phyloP scores from a whole-genome alignment of 2,888 invertebrate genomes.

The Cephus runcator region DNA sequence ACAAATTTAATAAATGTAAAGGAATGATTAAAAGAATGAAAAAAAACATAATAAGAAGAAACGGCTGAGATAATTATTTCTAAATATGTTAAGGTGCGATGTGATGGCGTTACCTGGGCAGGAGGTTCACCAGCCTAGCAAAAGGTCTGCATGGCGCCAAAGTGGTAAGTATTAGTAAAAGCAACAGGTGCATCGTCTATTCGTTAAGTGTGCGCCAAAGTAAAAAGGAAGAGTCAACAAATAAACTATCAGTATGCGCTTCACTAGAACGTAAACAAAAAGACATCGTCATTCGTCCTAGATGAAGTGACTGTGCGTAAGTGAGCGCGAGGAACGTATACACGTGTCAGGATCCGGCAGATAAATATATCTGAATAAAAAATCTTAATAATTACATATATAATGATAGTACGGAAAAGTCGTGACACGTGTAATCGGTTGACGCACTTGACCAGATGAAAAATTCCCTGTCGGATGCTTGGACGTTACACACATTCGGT shows the following conservation, averaged over 20 bases:
- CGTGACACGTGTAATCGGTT: background rate
- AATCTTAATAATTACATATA: background rate
- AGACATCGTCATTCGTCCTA: background rate
- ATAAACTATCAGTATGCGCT: slow-evolving; percentile 2
- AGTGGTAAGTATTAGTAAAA: slow-evolving; percentile 63
- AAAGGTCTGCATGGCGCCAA: slow-evolving; percentile 77
- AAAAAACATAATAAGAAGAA: background rate
- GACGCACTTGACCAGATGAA: background rate
- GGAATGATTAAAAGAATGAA: background rate
- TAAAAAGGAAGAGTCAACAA: slow-evolving; percentile 14
- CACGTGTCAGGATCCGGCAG: background rate
- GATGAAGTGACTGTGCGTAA: background rate
- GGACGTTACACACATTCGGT: slow-evolving; percentile 7
- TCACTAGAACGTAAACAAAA: background rate
- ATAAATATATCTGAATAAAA: background rate
- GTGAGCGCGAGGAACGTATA: background rate
- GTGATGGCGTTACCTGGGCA: slow-evolving; percentile 84
- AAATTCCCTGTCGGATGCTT: background rate
- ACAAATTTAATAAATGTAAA: background rate
- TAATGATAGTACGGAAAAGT: background rate
- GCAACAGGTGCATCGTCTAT: slow-evolving; percentile 53
- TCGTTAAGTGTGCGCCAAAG: slow-evolving; percentile 17
- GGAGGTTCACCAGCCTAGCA: slow-evolving; percentile 91
- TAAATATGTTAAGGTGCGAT: slow-evolving; percentile 61
- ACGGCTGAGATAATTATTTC: slow-evolving; percentile 30